phyloP scores from a whole-genome alignment of 2,888 invertebrate genomes.

The Dastarcus helophoroides region DNA sequence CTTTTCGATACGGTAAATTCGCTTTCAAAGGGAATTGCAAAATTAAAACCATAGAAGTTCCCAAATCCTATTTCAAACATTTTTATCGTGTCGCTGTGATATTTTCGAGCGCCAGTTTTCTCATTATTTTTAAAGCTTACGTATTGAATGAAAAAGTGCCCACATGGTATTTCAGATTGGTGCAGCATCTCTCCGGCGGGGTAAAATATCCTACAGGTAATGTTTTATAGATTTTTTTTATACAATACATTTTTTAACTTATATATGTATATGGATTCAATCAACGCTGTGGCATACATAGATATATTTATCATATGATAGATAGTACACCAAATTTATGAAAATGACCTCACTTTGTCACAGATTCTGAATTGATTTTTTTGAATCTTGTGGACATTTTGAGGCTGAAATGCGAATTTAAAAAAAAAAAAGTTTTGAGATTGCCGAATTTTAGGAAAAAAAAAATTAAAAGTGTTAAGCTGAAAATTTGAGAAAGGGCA shows the following conservation, averaged over 20 bases:
- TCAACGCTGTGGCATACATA: too few species aligned
- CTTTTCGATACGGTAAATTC: slow-evolving; percentile 64
- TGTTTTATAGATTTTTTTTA: not conserved
- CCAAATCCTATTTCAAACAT: slow-evolving; percentile 71
- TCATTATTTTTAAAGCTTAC: slow-evolving; percentile 4
- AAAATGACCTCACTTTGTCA: too few species aligned
- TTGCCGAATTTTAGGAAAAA: too few species aligned
- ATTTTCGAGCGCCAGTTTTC: slow-evolving; percentile 21
- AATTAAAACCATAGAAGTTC: slow-evolving; percentile 47
- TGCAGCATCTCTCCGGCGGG: not conserved
- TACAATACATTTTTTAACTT: not conserved
- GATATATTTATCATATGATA: too few species aligned
- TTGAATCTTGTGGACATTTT: too few species aligned
- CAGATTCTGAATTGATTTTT: too few species aligned
- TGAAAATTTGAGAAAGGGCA: too few species aligned
- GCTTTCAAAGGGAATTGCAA: slow-evolving; percentile 42
- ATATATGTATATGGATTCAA: too few species aligned
- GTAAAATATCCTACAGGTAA: slow-evolving; percentile 1
- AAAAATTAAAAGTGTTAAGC: too few species aligned
- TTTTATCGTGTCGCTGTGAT: slow-evolving; percentile 68
- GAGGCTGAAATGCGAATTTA: too few species aligned
- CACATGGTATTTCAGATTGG: slow-evolving; percentile 2
- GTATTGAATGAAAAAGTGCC: slow-evolving; percentile 3
- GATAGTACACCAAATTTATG: too few species aligned
- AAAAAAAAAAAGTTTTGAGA: too few species aligned